phyloP scores from a whole-genome alignment of 2,888 invertebrate genomes.

The Pinctada fucata region DNA sequence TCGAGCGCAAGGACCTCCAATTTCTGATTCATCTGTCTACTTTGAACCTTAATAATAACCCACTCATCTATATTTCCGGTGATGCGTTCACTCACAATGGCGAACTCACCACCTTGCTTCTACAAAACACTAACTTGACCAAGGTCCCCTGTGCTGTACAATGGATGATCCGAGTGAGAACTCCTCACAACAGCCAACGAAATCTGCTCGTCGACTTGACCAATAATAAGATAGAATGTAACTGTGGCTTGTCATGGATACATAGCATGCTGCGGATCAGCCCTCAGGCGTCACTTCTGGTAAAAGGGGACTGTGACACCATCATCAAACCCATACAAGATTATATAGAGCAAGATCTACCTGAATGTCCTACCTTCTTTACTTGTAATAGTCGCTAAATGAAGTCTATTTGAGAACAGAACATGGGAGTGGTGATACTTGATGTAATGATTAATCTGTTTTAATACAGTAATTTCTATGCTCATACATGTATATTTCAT shows the following conservation, averaged over 20 bases:
- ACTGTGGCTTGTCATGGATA: conserved; percentile 53
- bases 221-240: conserved; percentile 50
- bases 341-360: conserved; percentile 42
- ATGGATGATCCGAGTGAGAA: conserved; percentile 29
- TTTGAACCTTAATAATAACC: conserved; percentile 44
- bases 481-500: too few species aligned
- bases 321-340: conserved; percentile 38
- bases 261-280: conserved; percentile 39
- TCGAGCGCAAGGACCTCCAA: conserved; percentile 51
- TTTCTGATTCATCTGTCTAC: conserved; percentile 35
- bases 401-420: too few species aligned
- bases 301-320: conserved; percentile 50
- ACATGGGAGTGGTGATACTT: too few species aligned
- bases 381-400: neutral
- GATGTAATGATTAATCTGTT: too few species aligned
- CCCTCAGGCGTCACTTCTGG: neutral
- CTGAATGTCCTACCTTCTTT: conserved; percentile 30
- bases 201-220: conserved; percentile 29
- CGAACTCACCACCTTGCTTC: conserved; percentile 36
- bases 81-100: conserved; percentile 49
- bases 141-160: conserved; percentile 52
- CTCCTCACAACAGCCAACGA: conserved; percentile 11
- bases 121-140: conserved; percentile 42
- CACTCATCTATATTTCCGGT: conserved; percentile 52
- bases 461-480: too few species aligned